Evolutionary conservation across 2,797 vertebrate species (phyloP), one percentile per base, ranked within the genome.

Genomic region (Hephaestus fuliginosus): DNA sequence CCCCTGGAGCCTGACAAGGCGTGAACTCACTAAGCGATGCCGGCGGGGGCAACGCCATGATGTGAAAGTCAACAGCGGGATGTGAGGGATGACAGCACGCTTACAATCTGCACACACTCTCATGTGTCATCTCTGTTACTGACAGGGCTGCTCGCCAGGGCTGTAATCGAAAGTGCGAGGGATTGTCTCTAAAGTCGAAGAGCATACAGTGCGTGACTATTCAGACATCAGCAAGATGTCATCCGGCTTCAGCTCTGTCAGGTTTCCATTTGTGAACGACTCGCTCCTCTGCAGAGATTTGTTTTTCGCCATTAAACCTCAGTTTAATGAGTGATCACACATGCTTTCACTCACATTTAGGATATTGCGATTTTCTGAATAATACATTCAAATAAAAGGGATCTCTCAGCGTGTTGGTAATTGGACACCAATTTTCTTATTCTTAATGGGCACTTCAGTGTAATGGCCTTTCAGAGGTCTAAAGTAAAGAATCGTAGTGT

Each of bases 1-100:
- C 80, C 81, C 58, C 36, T 30, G 28, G 63, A 74, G 57, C 14
- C 5, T 8, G 33, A 81, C 74, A 70, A 55, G 80, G 57, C 64
- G 83, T 74, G 36, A 88, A 74, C 73, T 65, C 51, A 11, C 57
- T 62, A 68, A 85, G 33, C 64, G 69, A 75, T 51, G 49, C 25
- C 7, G 30, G 41, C 41, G 7, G 66, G 77, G 55, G 20, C 51
- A 67, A 48, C 4, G 30, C 63, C 18, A 4, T 12, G 36, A 61
- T 39, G 60, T 56, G 57, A 68, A 71, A 74, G 72, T 74, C 60
- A 70, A 70, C 61, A 46, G 51, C 49, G 30, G 63, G 66, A 48
- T 17, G 28, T 48, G 58, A 53, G 53, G 61, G 46, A 76, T 70
- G 86, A 74, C 76, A 52, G 71, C 36, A n/a, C 25, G 41, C 64